Conservation (phyloP, 2,888 invertebrate species). For the Galeruca laticollis region DNA sequence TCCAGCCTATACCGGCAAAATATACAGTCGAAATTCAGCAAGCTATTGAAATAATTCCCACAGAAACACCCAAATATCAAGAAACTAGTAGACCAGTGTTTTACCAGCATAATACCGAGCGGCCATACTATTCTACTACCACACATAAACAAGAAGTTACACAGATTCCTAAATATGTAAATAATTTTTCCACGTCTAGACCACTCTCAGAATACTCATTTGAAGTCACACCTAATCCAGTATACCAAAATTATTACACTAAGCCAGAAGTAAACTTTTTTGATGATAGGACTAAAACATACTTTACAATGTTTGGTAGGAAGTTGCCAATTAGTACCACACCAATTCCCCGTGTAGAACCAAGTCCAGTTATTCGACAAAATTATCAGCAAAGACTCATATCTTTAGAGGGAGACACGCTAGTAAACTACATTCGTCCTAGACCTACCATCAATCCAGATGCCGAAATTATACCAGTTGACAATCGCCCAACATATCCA, state of each 20-base stretch:
- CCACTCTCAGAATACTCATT: slow-evolving; percentile 59
- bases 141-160: slow-evolving; percentile 54
- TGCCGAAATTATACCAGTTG: slow-evolving; percentile 70
- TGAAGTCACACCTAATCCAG: slow-evolving; percentile 67
- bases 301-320: slow-evolving; percentile 80
- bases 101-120: slow-evolving; percentile 58
- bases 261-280: slow-evolving; percentile 78
- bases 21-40: slow-evolving; percentile 65
- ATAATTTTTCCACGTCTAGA: slow-evolving; percentile 51
- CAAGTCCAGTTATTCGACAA: slow-evolving; percentile 30
- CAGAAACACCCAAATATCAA: slow-evolving; percentile 48
- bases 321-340: slow-evolving; percentile 71
- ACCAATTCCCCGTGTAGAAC: slow-evolving; percentile 53
- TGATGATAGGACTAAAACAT: slow-evolving; percentile 81
- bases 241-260: slow-evolving; percentile 73
- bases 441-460: slow-evolving; percentile 77
- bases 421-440: slow-evolving; percentile 79
- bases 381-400: slow-evolving; percentile 55
- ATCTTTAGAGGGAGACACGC: slow-evolving; percentile 75
- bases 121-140: slow-evolving; percentile 70
- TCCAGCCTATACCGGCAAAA: slow-evolving; percentile 57
- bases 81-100: slow-evolving; percentile 44
- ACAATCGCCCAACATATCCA: slow-evolving; percentile 46
- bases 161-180: slow-evolving; percentile 55
- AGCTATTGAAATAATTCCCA: slow-evolving; percentile 62